These are phyloP conservation scores for Pseudocheirus occidentalis DNA, from an alignment of 2,797 vertebrate genomes.

Conservation along the genomic window DNA sequence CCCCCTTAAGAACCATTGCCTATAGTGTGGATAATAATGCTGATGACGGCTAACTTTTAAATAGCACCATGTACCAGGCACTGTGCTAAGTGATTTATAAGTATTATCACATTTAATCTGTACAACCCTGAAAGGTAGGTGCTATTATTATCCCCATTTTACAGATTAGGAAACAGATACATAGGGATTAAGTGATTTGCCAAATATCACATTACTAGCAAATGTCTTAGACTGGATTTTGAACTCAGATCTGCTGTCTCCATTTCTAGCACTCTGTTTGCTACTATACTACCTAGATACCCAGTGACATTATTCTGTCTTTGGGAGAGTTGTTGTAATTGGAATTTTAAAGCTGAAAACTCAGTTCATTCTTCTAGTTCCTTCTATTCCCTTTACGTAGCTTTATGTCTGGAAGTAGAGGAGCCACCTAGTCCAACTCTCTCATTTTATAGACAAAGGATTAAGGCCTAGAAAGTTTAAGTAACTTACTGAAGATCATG, in stretches of 20 bases:
- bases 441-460: background rate
- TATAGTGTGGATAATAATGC: background rate
- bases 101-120: background rate
- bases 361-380: background rate
- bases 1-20: background rate
- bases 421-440: background rate
- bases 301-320: background rate
- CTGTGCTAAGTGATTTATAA: background rate
- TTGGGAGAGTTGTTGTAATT: background rate
- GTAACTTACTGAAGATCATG: background rate
- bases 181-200: background rate
- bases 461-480: background rate
- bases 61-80: background rate
- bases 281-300: background rate
- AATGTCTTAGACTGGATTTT: background rate
- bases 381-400: background rate
- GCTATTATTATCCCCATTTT: background rate
- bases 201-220: background rate
- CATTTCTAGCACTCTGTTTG: background rate
- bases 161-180: background rate
- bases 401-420: background rate
- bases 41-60: background rate
- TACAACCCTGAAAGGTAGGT: background rate
- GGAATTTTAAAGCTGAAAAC: background rate
- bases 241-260: background rate